These are phyloP conservation scores for Ecdyonurus torrentis DNA, from an alignment of 2,888 invertebrate species.

Conservation along the genomic window DNA sequence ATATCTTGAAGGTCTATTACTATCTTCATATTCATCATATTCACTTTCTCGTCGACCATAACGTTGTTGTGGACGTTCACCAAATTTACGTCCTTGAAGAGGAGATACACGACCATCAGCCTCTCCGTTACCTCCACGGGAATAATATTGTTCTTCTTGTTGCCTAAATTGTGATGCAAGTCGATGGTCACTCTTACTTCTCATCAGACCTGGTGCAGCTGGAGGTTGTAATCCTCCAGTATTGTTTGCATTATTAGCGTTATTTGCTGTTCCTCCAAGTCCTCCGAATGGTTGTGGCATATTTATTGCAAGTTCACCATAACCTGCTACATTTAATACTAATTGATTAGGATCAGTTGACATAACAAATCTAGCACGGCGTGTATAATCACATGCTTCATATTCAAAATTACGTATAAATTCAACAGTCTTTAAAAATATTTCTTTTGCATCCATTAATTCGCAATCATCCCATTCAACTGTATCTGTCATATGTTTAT, in stretches of 20 bases:
- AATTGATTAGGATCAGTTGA: conserved; percentile 85
- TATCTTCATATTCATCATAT: conserved; percentile 38
- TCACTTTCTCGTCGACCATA: conserved; percentile 22
- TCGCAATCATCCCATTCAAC: conserved; percentile 87
- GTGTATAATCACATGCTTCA: conserved; percentile 76
- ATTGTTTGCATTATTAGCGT: conserved; percentile 24
- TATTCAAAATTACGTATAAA: conserved; percentile 76
- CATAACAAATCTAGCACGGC: conserved; percentile 71
- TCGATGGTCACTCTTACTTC: conserved; percentile 87
- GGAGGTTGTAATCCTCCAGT: conserved; percentile 35
- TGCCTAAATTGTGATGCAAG: conserved; percentile 76
- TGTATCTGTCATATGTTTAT: conserved; percentile 78
- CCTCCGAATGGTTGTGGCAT: conserved; percentile 38
- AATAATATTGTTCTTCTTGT: conserved; percentile 36
- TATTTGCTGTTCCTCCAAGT: conserved; percentile 19
- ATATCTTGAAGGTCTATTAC: conserved; percentile 38
- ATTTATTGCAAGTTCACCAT: conserved; percentile 75
- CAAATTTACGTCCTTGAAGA: conserved; percentile 59
- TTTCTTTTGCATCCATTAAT: conserved; percentile 88
- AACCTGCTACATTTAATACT: conserved; percentile 73
- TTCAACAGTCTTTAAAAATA: conserved; percentile 88
- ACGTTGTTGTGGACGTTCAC: conserved; percentile 31
- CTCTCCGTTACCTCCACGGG: conserved; percentile 9
- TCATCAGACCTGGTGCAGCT: conserved; percentile 61
- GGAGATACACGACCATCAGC: conserved; percentile 44